phyloP scores from a whole-genome alignment of 2,888 invertebrate species.

The Rhyacophila evoluta region DNA sequence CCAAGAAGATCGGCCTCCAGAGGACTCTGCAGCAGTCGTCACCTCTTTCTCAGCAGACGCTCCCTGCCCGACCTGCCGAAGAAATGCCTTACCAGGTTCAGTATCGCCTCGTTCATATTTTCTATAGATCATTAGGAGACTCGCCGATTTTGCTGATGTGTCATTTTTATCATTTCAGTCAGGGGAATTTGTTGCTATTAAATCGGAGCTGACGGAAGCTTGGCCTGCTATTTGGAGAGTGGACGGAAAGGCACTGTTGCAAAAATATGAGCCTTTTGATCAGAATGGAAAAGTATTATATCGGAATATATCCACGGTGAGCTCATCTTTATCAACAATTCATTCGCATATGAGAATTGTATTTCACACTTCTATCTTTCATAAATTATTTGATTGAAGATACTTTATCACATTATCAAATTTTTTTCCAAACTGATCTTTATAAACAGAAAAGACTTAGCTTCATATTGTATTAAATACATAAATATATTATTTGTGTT shows the following conservation, averaged over 20 bases:
- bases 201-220: slow-evolving; percentile 82
- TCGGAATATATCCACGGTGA: slow-evolving; percentile 88
- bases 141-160: neutral
- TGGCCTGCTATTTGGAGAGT: slow-evolving; percentile 93
- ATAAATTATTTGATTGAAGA: too few relatives aligned
- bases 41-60: slow-evolving; percentile 63
- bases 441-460: too few relatives aligned
- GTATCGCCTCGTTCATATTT: neutral
- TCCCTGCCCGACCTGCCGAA: slow-evolving; percentile 65
- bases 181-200: slow-evolving; percentile 90
- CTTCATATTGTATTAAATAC: too few relatives aligned
- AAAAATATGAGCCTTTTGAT: slow-evolving; percentile 86
- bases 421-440: too few relatives aligned
- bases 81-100: slow-evolving; percentile 74
- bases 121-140: too few relatives aligned
- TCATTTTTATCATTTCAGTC: slow-evolving; percentile 73
- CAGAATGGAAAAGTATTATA: slow-evolving; percentile 86
- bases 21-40: slow-evolving; percentile 68
- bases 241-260: slow-evolving; percentile 84
- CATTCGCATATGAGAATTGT: too few relatives aligned
- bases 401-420: too few relatives aligned
- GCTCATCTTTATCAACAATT: too few relatives aligned
- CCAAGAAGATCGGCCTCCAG: slow-evolving; percentile 63
- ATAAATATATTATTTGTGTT: too few relatives aligned
- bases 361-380: too few relatives aligned